Evolutionary conservation across 2,888 invertebrate genomes (phyloP), one percentile per base, ranked within the genome.

Genomic region (Spilosoma lubricipeda): DNA sequence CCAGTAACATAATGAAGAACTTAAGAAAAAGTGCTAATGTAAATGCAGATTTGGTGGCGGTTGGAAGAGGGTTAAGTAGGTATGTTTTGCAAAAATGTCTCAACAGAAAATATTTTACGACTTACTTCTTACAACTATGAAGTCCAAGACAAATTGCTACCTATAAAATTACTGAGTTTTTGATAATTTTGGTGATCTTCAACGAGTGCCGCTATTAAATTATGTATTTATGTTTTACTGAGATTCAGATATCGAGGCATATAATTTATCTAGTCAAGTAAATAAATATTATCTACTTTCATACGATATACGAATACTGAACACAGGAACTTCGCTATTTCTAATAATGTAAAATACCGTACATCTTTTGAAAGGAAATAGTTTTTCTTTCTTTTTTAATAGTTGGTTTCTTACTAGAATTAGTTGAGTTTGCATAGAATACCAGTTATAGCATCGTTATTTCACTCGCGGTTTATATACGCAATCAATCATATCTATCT

Each of bases 401-500:
- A n/a, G 59, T 63, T 15, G 30, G 52, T 63, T 30, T 63, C 18
- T 30, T 30, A 2, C 30, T 18, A 18, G 0, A 63, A 59, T 15
- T n/a, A 59, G n/a, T 52, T 59, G 56, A n/a, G n/a, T n/a, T 56
- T 56, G 11, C 4, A 11, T 30, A 27, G 27, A 3, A 30, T 63
- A 30, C 63, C 63, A 30, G 30, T 63, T 63, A 8, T 30, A 18
- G 0, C 18, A 7, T 30, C 30, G 5, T 3, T 30, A 65, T 66
- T 71, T 71, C 71, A 52, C 27, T 70, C 70, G 45, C 72, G 71
- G 75, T 76, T 72, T 71, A 64, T 72, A 77, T 75, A 68, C 52
- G 48, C 66, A 64, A 72, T 75, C 48, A 73, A 79, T 83, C 73
- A 74, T 71, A 76, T 71, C 71, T 63, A 27, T 18, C 18, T 30